Conservation (phyloP, 1,140 invertebrate species). For the Aphelenchoides avenae region DNA sequence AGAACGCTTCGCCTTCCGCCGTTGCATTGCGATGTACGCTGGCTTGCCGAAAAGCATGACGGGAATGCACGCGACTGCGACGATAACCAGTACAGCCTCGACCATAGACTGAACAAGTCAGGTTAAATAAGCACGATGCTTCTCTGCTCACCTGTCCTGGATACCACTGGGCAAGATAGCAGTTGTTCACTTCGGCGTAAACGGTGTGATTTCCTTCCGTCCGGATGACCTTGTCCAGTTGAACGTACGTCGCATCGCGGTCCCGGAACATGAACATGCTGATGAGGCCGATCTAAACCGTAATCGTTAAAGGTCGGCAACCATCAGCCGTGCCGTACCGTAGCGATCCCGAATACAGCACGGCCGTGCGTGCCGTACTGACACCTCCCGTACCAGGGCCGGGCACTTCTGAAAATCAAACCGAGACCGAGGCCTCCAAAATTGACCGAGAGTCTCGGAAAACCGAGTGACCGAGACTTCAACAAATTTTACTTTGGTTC, state of each 20-base stretch:
- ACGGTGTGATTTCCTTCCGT: constrained; percentile 12
- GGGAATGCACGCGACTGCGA: constrained; percentile 79
- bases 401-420: no score
- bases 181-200: constrained; percentile 42
- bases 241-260: constrained; percentile 47
- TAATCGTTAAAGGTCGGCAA: no score
- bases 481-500: no score
- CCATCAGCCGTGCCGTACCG: no score
- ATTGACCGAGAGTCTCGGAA: no score
- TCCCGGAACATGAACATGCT: constrained; percentile 68
- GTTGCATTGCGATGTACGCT: constrained; percentile 54
- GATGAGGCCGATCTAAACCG: constrained; percentile 65
- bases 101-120: constrained; percentile 66
- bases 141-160: constrained; percentile 43
- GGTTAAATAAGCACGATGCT: constrained; percentile 3
- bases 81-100: constrained; percentile 71
- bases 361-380: no score
- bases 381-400: no score
- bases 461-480: no score
- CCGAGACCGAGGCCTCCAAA: no score
- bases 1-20: constrained; percentile 52
- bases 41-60: constrained; percentile 89
- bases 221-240: constrained; percentile 26
- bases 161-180: constrained; percentile 57
- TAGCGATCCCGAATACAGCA: no score